A percentile compares a stretch with the other conserved stretches of the same genome.
Conservation (phyloP, 2,888 invertebrate genomes). For the Drosophila formosana region DNA sequence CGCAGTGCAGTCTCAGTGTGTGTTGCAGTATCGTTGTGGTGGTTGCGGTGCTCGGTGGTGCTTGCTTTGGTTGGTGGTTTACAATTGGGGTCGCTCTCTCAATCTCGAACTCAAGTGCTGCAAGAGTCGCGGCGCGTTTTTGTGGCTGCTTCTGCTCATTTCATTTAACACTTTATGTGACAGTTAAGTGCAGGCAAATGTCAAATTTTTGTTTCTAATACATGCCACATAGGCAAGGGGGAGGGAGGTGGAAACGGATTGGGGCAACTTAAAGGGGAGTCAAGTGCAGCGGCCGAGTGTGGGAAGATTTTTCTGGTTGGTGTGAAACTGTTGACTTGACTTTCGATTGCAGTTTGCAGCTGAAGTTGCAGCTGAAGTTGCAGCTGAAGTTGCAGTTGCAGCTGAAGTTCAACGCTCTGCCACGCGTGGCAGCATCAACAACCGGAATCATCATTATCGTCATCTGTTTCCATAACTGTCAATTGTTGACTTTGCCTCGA, state of each 20-base stretch:
- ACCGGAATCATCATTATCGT: conserved; percentile 56
- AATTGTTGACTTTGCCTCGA: conserved; percentile 75
- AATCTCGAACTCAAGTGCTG: conserved; percentile 69
- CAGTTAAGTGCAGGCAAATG: conserved; percentile 78
- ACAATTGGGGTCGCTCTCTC: conserved; percentile 68
- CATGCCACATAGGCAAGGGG: conserved; percentile 33
- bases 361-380: neutral
- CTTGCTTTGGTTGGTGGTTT: conserved; percentile 58
- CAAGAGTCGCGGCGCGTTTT: conserved; percentile 65
- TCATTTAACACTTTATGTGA: conserved; percentile 81
- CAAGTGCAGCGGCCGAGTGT: conserved; percentile 69
- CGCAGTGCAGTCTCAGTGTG: conserved; percentile 8
- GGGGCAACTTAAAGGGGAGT: conserved; percentile 33
- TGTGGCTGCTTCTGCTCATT: conserved; percentile 74
- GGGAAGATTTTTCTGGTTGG: conserved; percentile 62
- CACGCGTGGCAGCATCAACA: conserved; percentile 33
- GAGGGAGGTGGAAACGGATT: neutral
- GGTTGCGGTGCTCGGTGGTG: conserved; percentile 27
- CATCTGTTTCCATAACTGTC: conserved; percentile 80
- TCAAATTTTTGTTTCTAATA: conserved; percentile 75
- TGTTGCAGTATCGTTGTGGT: conserved; percentile 38
- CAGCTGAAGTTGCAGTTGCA: conserved; percentile 3
- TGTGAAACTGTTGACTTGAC: conserved; percentile 30
- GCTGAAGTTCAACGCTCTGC: conserved; percentile 31
- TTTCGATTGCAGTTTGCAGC: conserved; percentile 11